Percentiles rank a stretch among this genome's conserved stretches.
These are phyloP conservation scores for Sapayoa aenigma DNA, from an alignment of 2,113 vertebrate genomes.

Conservation along the genomic window DNA sequence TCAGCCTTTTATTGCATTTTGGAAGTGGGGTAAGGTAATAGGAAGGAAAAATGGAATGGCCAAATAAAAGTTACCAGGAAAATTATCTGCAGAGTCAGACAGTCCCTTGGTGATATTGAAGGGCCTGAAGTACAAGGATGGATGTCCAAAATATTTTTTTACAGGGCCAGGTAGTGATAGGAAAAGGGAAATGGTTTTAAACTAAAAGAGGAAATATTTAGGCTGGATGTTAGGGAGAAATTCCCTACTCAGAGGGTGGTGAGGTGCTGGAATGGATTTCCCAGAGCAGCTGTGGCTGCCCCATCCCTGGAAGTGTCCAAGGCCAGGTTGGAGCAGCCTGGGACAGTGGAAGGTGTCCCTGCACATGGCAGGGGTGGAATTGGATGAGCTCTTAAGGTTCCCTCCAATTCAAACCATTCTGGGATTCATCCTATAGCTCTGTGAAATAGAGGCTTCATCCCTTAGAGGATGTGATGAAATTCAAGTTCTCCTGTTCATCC, in stretches of 20 bases:
- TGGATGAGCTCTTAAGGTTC: accelerated
- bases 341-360: neutral
- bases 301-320: neutral
- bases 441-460: neutral
- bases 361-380: neutral
- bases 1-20: neutral
- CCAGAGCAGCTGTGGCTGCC: neutral
- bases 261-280: neutral
- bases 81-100: neutral
- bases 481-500: neutral
- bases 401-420: too few relatives aligned
- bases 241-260: neutral
- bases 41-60: neutral
- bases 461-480: neutral
- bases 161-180: neutral
- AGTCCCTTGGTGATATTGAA: neutral
- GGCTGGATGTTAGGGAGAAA: neutral
- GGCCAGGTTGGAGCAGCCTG: neutral
- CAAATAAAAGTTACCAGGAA: neutral
- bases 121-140: neutral
- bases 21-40: neutral
- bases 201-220: neutral
- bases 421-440: neutral
- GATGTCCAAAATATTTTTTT: neutral
- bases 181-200: neutral